Evolutionary conservation across 2,113 vertebrate species (phyloP).

Genomic region (Echinops telfairi): DNA sequence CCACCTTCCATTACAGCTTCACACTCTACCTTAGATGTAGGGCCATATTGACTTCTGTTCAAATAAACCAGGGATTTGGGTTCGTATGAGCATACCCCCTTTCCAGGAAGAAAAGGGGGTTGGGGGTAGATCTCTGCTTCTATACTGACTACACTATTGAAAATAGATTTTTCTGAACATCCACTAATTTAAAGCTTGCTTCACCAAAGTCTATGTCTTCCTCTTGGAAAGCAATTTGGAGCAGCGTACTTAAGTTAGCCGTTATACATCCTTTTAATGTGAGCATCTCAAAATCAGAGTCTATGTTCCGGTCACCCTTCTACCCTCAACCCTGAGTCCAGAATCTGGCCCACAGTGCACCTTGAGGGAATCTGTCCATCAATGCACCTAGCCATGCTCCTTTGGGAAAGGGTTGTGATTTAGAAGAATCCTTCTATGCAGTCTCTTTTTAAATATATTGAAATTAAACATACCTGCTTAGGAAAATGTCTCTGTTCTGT

Average conservation of each 20-base stretch:
- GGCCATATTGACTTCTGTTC: neutral
- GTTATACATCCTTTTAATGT: neutral
- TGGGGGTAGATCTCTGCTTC: neutral
- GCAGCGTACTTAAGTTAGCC: neutral
- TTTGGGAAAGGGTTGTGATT: neutral
- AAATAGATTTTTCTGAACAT: neutral
- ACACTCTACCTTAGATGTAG: neutral
- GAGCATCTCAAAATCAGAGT: neutral
- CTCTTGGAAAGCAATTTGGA: neutral
- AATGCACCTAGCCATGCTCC: neutral
- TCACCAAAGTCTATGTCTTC: neutral
- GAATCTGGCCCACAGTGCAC: neutral
- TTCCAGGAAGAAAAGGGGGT: neutral
- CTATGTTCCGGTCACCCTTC: neutral
- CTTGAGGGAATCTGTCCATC: neutral
- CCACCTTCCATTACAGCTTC: neutral
- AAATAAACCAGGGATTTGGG: neutral
- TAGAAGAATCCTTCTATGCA: neutral
- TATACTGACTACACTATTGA: neutral
- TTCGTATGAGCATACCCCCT: neutral
- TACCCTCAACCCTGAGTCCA: neutral
- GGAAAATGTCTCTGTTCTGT: slow-evolving; percentile 57
- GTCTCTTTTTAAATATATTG: slow-evolving; percentile 2
- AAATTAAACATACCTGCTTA: slow-evolving; percentile 78
- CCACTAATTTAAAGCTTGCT: neutral